Conservation (phyloP, 1,140 invertebrate species). For the Leptonema lineaticorne region DNA sequence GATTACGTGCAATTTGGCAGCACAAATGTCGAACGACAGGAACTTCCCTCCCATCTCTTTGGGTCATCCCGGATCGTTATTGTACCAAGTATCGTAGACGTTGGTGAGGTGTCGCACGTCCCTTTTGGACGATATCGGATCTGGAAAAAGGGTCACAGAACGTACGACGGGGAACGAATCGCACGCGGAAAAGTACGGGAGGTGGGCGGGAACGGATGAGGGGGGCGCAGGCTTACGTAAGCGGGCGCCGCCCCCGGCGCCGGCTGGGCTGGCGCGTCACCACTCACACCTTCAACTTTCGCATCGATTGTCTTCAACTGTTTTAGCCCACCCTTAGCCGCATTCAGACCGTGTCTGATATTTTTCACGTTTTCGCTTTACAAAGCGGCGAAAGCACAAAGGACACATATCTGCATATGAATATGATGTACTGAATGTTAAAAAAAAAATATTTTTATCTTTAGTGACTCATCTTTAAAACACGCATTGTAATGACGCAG, state of each 20-base stretch:
- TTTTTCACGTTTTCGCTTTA: no score
- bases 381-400: no score
- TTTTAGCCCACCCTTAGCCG: background rate
- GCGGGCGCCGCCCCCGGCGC: constrained; percentile 21
- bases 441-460: no score
- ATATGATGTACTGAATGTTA: no score
- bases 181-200: no score
- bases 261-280: constrained; percentile 35
- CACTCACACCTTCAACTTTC: background rate
- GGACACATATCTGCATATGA: no score
- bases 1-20: background rate
- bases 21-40: no score
- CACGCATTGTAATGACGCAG: no score
- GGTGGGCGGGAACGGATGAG: background rate
- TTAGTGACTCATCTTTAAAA: no score
- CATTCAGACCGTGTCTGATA: background rate
- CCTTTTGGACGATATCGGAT: constrained; percentile 5
- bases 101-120: constrained; percentile 8
- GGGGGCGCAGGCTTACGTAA: constrained; percentile 21
- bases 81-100: background rate
- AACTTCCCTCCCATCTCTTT: background rate
- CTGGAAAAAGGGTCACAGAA: no score
- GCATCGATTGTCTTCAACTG: constrained; percentile 20
- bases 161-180: no score
- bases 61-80: background rate